These are phyloP conservation scores for Thera obeliscata DNA, from an alignment of 2,888 invertebrate species.

Conservation along the genomic window DNA sequence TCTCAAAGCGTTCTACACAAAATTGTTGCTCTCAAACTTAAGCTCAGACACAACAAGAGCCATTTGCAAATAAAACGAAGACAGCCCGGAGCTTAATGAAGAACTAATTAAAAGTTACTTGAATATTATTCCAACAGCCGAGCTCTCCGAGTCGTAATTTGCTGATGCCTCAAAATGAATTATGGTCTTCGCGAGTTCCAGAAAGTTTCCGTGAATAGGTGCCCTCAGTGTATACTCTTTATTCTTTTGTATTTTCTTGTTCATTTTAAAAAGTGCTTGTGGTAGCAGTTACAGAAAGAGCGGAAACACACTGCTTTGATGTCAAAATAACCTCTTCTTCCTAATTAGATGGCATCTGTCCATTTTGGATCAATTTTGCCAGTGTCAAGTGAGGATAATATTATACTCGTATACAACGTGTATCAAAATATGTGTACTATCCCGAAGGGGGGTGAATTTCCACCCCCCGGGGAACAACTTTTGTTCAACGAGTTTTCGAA, in stretches of 20 bases:
- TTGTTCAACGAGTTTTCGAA: too few species aligned
- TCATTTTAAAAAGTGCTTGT: neutral
- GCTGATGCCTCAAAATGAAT: conserved; percentile 47
- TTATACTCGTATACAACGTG: too few species aligned
- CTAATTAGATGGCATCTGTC: too few species aligned
- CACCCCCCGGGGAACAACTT: too few species aligned
- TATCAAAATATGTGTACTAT: too few species aligned
- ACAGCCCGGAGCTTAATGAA: conserved; percentile 58
- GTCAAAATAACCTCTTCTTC: too few species aligned
- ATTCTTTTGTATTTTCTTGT: neutral
- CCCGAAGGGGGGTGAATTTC: too few species aligned
- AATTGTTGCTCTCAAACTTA: conserved; percentile 21
- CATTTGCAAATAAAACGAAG: conserved; percentile 58
- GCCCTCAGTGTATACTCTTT: conserved; percentile 15
- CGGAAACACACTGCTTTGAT: neutral
- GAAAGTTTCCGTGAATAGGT: conserved; percentile 35
- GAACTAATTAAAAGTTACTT: conserved; percentile 67
- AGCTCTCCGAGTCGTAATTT: conserved; percentile 43
- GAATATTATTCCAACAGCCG: conserved; percentile 42
- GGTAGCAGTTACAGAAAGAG: neutral
- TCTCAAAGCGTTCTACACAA: neutral
- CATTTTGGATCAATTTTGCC: too few species aligned
- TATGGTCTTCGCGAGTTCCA: conserved; percentile 37
- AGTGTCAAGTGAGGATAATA: too few species aligned
- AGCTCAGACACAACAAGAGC: conserved; percentile 55